Conservation (phyloP, 2,113 vertebrate genomes). For the Octodon degus region DNA sequence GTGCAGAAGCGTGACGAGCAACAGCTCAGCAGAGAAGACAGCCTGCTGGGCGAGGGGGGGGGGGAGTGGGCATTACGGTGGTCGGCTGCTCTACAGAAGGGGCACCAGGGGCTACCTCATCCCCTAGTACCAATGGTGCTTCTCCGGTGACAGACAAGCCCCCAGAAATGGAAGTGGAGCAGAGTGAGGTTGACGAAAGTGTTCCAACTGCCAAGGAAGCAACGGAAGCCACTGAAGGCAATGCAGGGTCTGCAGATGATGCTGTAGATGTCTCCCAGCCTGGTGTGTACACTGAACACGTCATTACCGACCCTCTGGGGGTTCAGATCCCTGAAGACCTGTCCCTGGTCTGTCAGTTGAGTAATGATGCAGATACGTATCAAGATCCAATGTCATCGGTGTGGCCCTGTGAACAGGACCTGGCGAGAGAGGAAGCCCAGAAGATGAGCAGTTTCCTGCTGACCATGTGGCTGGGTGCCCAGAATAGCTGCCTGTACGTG, state of each 20-base stretch:
- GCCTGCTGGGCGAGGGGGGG: conserved; percentile 89
- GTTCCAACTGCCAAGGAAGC: conserved; percentile 93
- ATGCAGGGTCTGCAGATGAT: conserved; percentile 87
- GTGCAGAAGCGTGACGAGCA: conserved; percentile 87
- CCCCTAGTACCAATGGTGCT: conserved; percentile 79
- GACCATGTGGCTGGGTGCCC: conserved; percentile 98
- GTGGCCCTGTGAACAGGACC: conserved; percentile 93
- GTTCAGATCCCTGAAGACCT: conserved; percentile 90
- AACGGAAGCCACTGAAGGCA: conserved; percentile 92
- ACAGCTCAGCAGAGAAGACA: conserved; percentile 88
- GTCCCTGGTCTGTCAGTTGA: conserved; percentile 86
- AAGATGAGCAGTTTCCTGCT: conserved; percentile 99
- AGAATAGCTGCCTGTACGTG: conserved; percentile 90
- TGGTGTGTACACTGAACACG: conserved; percentile 94
- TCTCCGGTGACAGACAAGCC: conserved; percentile 85
- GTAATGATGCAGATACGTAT: conserved; percentile 91
- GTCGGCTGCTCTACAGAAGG: conserved; percentile 94
- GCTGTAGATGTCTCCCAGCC: conserved; percentile 86
- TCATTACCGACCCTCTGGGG: conserved; percentile 97
- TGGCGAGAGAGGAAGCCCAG: conserved; percentile 96
- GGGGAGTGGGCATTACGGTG: conserved; percentile 94
- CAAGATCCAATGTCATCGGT: conserved; percentile 92
- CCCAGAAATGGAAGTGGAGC: conserved; percentile 84
- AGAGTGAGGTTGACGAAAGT: conserved; percentile 86
- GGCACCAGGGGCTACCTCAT: conserved; percentile 79